Evolutionary conservation across 2,888 invertebrate species (phyloP).

Genomic region (Andricus curvator): DNA sequence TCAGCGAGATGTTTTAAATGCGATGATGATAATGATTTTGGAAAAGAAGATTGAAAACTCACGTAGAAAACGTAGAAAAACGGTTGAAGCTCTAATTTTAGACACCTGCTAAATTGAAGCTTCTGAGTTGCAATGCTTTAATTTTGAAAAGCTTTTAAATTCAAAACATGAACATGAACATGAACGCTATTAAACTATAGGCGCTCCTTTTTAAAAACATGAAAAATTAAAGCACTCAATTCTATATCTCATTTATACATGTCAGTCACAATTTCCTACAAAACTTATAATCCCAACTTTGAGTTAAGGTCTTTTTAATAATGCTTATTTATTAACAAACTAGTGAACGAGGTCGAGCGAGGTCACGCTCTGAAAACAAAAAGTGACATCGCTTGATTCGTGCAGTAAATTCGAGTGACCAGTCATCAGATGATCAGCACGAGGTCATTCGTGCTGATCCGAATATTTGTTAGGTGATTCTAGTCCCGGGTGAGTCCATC

Average conservation of each 20-base stretch:
- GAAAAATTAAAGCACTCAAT: slow-evolving; percentile 22
- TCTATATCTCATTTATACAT: slow-evolving; percentile 8
- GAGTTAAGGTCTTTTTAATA: not conserved
- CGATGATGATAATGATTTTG: not conserved
- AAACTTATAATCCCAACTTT: slow-evolving; percentile 29
- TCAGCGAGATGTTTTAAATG: slow-evolving; percentile 20
- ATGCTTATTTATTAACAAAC: not conserved
- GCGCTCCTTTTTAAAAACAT: not conserved
- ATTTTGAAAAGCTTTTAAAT: slow-evolving; percentile 24
- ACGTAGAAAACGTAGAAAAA: not conserved
- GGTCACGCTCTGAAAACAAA: not conserved
- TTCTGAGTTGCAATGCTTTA: slow-evolving; percentile 31
- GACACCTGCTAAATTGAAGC: slow-evolving; percentile 4
- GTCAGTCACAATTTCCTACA: slow-evolving; percentile 38
- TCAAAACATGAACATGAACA: not conserved
- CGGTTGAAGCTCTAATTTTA: not conserved
- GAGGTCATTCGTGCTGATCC: slow-evolving; percentile 68
- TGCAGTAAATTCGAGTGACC: slow-evolving; percentile 15
- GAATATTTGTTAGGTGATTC: slow-evolving; percentile 71
- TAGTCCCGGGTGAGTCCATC: slow-evolving; percentile 60
- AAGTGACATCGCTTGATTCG: not conserved
- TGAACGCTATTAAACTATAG: not conserved
- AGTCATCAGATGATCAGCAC: slow-evolving; percentile 65
- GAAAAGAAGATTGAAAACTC: not conserved
- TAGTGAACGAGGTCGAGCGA: not conserved